Evolutionary conservation across 2,113 vertebrate species (phyloP), one percentile per base, ranked within the genome.

Genomic region (Sinocyclocheilus maitianheensis): DNA sequence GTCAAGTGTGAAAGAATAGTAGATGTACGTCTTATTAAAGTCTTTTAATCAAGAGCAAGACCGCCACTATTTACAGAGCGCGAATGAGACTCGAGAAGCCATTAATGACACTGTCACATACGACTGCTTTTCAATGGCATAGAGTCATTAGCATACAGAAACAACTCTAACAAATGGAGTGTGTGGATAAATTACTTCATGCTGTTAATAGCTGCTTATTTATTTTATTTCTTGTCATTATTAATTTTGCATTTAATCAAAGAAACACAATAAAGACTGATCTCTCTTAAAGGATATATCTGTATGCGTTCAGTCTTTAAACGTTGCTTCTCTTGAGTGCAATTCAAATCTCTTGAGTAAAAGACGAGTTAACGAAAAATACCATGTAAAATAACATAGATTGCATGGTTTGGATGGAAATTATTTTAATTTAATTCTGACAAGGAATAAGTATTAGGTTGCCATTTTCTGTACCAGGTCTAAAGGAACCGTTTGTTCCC

Each of bases 61-160:
- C 16, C 16, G 4, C 20, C 26, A 53, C 10, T 69, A 46, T 24
- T 18, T 26, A 65, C 26, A 16, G 30, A 43, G 46, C 12, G 43
- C 1, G 24, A 82, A 48, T 40, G 11, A 16, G 24, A 48, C 20
- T 34, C 14, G 4, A 75, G 65, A 91, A 92, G 89, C 88, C 89
- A 93, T 94, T 93, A 93, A 88, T 71, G 89, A 88, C 62, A 86
- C 87, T 71, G 88, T 93, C 92, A 93, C 91, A 91, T 91, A 75
- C 90, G 91, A 93, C 84, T 90, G 91, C 83, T 74, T 91, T 92
- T 89, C 88, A 92, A 84, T 90, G 88, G 91, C 91, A 90, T 78
- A 37, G 58, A 58, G 58, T 60, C 72, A 86, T 89, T 90, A 83
- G 63, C 69, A 48, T 78, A 72, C 77, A 84, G 86, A 89, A 90